These are phyloP conservation scores for Microplitis demolitor DNA, from an alignment of 1,140 invertebrate species.

Conservation along the genomic window DNA sequence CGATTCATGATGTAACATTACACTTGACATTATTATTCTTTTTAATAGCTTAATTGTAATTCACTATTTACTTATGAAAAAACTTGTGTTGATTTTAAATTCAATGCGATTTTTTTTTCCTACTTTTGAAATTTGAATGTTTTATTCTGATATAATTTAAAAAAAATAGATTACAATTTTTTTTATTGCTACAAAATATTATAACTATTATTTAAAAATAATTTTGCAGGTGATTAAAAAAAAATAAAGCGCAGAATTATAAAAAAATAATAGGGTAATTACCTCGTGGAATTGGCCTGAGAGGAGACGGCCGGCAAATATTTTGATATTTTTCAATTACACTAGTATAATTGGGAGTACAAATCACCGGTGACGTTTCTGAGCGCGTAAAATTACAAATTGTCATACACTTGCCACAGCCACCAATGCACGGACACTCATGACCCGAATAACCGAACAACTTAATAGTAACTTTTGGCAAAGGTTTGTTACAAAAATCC, in stretches of 20 bases:
- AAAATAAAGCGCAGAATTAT: neutral
- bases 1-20: conserved; percentile 45
- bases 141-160: too few species aligned
- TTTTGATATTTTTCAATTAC: conserved; percentile 39
- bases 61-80: too few species aligned
- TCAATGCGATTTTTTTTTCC: too few species aligned
- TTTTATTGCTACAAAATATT: too few species aligned
- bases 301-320: conserved; percentile 43
- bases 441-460: conserved; percentile 28
- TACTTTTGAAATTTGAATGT: too few species aligned
- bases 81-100: too few species aligned
- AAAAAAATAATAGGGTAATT: conserved; percentile 28
- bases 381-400: conserved; percentile 29
- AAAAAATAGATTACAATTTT: too few species aligned
- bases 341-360: conserved; percentile 26
- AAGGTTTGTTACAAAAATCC: conserved; percentile 40
- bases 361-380: conserved; percentile 20
- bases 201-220: too few species aligned
- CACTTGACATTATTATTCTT: neutral
- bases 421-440: conserved; percentile 37
- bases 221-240: too few species aligned
- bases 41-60: neutral
- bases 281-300: conserved; percentile 49
- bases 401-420: conserved; percentile 39
- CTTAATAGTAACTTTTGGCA: conserved; percentile 20